Percentiles rank a stretch among this genome's conserved stretches.
These are phyloP conservation scores for Pteropus alecto DNA, from an alignment of 2,113 vertebrate species.

Conservation along the genomic window DNA sequence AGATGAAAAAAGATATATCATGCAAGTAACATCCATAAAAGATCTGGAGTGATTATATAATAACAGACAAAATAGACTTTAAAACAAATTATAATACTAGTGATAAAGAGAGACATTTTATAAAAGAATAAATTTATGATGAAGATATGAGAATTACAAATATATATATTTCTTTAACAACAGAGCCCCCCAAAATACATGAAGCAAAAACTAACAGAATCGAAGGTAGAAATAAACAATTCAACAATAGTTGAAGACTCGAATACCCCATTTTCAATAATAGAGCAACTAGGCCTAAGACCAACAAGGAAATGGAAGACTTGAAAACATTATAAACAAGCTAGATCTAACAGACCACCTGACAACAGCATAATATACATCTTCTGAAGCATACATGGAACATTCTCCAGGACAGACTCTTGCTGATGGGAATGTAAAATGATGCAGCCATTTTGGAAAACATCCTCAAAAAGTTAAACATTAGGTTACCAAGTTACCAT, in stretches of 20 bases:
- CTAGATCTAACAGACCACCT: neutral
- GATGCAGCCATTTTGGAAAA: neutral
- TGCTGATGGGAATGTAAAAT: neutral
- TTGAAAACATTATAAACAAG: neutral
- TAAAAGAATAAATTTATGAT: neutral
- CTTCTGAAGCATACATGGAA: neutral
- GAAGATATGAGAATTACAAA: neutral
- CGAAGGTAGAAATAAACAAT: neutral
- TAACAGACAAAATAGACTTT: neutral
- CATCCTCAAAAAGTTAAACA: neutral
- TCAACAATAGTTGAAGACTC: neutral
- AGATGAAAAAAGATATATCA: neutral
- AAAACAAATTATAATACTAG: neutral
- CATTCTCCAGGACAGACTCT: neutral
- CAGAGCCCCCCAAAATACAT: neutral
- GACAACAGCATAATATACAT: neutral
- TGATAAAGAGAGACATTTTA: neutral
- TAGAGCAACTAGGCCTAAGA: neutral
- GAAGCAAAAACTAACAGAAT: neutral
- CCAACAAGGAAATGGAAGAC: neutral
- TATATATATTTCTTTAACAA: neutral
- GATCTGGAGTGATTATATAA: neutral
- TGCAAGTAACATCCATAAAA: neutral
- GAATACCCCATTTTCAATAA: neutral
- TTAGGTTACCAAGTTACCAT: neutral